Percentiles rank a stretch among this genome's conserved stretches.
phyloP scores from a whole-genome alignment of 2,888 invertebrate genomes.

The Deilephila porcellus region DNA sequence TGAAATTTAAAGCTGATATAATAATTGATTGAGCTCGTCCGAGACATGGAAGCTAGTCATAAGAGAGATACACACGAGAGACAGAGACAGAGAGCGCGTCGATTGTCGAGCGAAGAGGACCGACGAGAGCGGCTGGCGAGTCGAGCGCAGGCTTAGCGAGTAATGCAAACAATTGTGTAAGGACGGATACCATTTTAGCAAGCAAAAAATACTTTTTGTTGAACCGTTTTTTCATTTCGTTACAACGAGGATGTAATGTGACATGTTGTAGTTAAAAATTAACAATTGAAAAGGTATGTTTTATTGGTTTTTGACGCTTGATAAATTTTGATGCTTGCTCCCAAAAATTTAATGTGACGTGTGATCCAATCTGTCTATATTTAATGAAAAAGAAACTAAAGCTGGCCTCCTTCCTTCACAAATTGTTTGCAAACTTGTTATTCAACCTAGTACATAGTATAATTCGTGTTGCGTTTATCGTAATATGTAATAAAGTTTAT shows the following conservation, averaged over 20 bases:
- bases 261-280: conserved; percentile 84
- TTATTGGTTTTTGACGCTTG: conserved; percentile 80
- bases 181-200: conserved; percentile 81
- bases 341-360: conserved; percentile 61
- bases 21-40: conserved; percentile 50
- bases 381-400: conserved; percentile 65
- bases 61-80: conserved; percentile 28
- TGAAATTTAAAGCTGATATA: conserved; percentile 49
- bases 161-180: conserved; percentile 85
- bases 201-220: conserved; percentile 67
- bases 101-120: conserved; percentile 53
- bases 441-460: conserved; percentile 7
- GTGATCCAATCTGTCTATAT: conserved; percentile 61
- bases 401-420: conserved; percentile 92
- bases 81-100: conserved; percentile 43
- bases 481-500: neutral
- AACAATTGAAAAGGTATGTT: conserved; percentile 81
- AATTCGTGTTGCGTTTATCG: conserved; percentile 6
- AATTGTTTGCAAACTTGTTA: conserved; percentile 92
- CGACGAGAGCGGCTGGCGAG: conserved; percentile 51
- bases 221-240: conserved; percentile 59
- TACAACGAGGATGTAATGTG: conserved; percentile 75
- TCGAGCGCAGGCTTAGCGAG: conserved; percentile 54
- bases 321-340: conserved; percentile 78
- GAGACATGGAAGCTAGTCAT: conserved; percentile 41